Evolutionary conservation across 2,888 invertebrate species (phyloP).

Genomic region (Lasioglossum vierecki): DNA sequence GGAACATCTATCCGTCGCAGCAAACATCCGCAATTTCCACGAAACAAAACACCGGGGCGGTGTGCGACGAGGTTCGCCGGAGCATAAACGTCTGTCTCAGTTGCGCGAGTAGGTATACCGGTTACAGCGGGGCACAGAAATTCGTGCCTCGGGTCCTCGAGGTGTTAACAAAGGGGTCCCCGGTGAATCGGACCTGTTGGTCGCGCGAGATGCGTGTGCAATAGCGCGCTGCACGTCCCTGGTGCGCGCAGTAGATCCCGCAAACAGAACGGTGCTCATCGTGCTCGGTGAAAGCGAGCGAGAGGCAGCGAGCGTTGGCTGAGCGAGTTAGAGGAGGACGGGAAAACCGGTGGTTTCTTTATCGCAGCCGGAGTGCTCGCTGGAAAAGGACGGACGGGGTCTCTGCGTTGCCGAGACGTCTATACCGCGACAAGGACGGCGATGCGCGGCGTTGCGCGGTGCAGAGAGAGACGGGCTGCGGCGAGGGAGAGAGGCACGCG

Average conservation of each 20-base stretch:
- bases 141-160: neutral
- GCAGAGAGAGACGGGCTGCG: neutral
- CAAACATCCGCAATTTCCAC: neutral
- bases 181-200: constrained; percentile 19
- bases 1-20: neutral
- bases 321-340: constrained; percentile 20
- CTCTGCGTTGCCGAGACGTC: neutral
- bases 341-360: constrained; percentile 52
- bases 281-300: constrained; percentile 70
- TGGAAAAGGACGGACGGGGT: constrained; percentile 26
- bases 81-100: neutral
- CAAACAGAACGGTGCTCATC: constrained; percentile 63
- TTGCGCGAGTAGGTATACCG: neutral
- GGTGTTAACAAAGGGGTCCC: neutral
- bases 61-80: neutral
- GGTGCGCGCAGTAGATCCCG: constrained; percentile 65
- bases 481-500: constrained; percentile 21
- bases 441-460: neutral
- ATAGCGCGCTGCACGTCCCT: constrained; percentile 26
- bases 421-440: neutral
- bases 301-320: constrained; percentile 19
- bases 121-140: neutral
- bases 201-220: constrained; percentile 29
- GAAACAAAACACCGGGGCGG: neutral
- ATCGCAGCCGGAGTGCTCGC: constrained; percentile 52